Base-by-base conservation (phyloP, 2,888 invertebrate genomes). In the Scaptomyza flava region DNA sequence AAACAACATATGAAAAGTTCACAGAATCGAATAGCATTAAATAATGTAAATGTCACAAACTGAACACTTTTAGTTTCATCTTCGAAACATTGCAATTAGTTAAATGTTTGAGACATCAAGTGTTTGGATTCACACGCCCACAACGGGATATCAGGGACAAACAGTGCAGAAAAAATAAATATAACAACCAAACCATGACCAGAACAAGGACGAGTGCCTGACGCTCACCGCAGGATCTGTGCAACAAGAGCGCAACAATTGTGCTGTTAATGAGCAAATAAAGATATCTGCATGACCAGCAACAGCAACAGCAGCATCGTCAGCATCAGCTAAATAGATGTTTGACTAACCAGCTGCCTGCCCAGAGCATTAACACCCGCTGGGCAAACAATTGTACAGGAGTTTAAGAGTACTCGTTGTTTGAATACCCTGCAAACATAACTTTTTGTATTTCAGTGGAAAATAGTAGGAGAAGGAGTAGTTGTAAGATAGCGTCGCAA, bases 261-360 rank as follows among this genome's bases (percentile, higher is more conserved):
- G 87, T 72, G 60, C 69, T 79, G 81, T 82, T 88, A 89, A 89
- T 89, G 80, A 87, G 81, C 76, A 77, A 89, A 89, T 89, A 82
- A 89, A 87, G 89, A 89, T 85, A 80, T 89, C 79, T 70, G 48
- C 57, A 66, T 64, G 63, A 70, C 63, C 68, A 79, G 72, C 67
- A 57, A 38, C 66, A 50, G 51, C 64, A 50, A 50, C 64, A 71
- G 34, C 52, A 31, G 36, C 69, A 51, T 61, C 62, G 48, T 14
- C 65, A 52, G 64, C 62, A 52, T 14, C 65, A 59, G 50, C 75
- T 75, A 78, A 84, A 81, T 81, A 79, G 71, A 66, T 68, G 57
- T 58, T 14, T 59, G 53, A 58, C 58, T 53, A 59, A 53, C 68
- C 76, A 71, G 79, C 76, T 79, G 76, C 64, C 52, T 67, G 57